Conservation (phyloP, 2,113 vertebrate genomes). For the Bungarus multicinctus region DNA sequence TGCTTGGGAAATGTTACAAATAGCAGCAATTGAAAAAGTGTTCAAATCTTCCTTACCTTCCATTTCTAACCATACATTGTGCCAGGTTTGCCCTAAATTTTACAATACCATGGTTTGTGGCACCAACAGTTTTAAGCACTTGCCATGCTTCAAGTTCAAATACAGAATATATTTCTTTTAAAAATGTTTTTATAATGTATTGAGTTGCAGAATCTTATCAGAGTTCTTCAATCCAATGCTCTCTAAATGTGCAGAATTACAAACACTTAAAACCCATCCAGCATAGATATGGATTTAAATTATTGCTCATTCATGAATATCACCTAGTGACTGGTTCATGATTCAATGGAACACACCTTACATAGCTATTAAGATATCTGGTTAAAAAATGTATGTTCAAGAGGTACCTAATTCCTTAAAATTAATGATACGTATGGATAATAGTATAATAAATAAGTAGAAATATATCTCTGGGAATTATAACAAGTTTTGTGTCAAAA, state of each 20-base stretch:
- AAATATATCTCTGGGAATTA: not conserved
- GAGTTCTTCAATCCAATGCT: not conserved
- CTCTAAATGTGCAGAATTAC: not conserved
- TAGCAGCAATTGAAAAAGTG: not conserved
- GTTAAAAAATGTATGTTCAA: not conserved
- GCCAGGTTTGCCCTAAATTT: not conserved
- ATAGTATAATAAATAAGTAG: not conserved
- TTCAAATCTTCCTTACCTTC: not conserved
- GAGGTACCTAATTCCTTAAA: not conserved
- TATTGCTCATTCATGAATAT: not conserved
- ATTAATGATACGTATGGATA: not conserved
- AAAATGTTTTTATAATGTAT: not conserved
- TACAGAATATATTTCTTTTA: not conserved
- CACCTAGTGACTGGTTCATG: not conserved
- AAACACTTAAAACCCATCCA: not conserved
- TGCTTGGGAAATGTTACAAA: not conserved
- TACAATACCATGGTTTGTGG: not conserved
- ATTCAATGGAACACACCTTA: not conserved
- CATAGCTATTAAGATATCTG: not conserved
- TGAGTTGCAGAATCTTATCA: not conserved
- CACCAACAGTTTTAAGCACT: not conserved
- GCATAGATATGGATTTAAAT: not conserved
- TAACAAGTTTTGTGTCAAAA: not conserved
- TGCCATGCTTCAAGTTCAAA: not conserved
- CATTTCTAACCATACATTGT: not conserved